Evolutionary conservation across 2,113 vertebrate species (phyloP), one percentile per base, ranked within the genome.

Genomic region (Eidolon helvum): DNA sequence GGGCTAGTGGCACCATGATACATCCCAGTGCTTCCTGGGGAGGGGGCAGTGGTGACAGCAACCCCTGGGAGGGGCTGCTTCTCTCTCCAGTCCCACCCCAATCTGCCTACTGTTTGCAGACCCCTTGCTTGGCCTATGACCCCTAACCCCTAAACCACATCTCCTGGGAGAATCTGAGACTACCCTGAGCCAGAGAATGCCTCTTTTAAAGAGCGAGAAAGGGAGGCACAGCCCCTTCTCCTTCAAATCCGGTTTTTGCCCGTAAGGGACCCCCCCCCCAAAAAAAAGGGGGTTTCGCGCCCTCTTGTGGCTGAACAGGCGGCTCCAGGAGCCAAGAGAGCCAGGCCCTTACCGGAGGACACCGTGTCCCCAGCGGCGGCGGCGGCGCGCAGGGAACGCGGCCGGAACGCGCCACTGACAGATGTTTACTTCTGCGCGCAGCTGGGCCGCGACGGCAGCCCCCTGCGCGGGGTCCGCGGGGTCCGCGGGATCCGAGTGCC

Each of bases 261-360:
- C 95, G 94, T 95, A 96, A 96, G 85, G 82, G 83, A 83, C 83
- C 43, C 90, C 61, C 55, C 48, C 68, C 55, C 69, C 50, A 22
- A 33, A 24, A 16, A 40, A 78, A 65, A 21, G 78, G 66, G 71
- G 33, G n/a, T 61, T 95, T 95, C 91, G 92, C 97, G 97, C 97
- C 97, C 97, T 96, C 97, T 96, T 90, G 97, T 85, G 97, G 97
- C 61, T 72, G 72, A 90, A 72, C 82, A 28, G 53, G 83, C 71
- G 35, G 77, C 82, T 89, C 90, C 57, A 6, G 71, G 80, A 77
- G 94, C 55, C 38, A 50, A 68, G 87, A 84, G 90, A 85, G 86
- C 97, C 82, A 4, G 95, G 97, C 93, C 96, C 94, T 96, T 35
- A 95, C 97, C 94, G 97, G 97, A 98, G 97, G 97, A 98, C 97